phyloP scores from a whole-genome alignment of 2,888 invertebrate species.

The Drosophila putrida region DNA sequence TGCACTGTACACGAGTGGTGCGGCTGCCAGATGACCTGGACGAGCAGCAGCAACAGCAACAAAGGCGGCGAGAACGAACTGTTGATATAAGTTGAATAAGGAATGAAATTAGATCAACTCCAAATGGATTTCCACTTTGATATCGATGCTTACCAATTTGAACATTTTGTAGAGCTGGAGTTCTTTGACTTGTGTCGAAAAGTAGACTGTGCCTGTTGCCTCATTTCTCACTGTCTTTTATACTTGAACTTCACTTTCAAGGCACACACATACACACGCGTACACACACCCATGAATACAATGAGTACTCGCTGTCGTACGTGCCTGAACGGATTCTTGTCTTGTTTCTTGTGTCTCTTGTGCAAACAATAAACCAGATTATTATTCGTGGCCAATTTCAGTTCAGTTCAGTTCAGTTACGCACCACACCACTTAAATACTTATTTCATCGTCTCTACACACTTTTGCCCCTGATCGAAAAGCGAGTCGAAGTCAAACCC shows the following conservation, averaged over 20 bases:
- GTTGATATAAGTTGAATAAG: background rate
- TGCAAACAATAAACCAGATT: conserved; percentile 69
- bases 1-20: conserved; percentile 67
- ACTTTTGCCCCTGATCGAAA: conserved; percentile 12
- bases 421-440: conserved; percentile 40
- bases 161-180: conserved; percentile 79
- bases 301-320: conserved; percentile 55
- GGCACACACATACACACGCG: conserved; percentile 27
- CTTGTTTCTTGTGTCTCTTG: conserved; percentile 7
- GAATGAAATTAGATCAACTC: background rate
- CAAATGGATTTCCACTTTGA: background rate
- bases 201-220: conserved; percentile 59
- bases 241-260: conserved; percentile 76
- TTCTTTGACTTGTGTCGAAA: conserved; percentile 81
- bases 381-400: conserved; percentile 71
- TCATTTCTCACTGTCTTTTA: conserved; percentile 74
- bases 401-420: conserved; percentile 43
- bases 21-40: conserved; percentile 74
- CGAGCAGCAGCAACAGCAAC: conserved; percentile 83
- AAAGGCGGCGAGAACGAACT: conserved; percentile 82
- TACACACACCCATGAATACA: conserved; percentile 41
- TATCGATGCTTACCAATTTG: conserved; percentile 82
- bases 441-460: conserved; percentile 48
- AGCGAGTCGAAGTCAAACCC: conserved; percentile 40
- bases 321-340: conserved; percentile 73